These are phyloP conservation scores for Drosophila ercepeae DNA, from an alignment of 1,140 invertebrate species.

Conservation along the genomic window DNA sequence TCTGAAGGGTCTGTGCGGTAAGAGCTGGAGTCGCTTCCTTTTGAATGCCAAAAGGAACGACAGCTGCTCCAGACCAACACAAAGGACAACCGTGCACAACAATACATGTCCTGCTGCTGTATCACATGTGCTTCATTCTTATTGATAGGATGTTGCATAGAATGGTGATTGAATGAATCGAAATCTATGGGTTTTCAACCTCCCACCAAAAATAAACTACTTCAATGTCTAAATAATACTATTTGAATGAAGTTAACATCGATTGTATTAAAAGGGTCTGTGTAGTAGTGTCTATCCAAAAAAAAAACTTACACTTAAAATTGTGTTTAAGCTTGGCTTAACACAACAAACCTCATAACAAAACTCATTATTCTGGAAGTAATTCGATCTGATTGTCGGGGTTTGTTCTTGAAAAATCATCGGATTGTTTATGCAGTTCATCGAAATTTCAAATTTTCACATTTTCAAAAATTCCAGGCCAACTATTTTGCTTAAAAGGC, in stretches of 20 bases:
- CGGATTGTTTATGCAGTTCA: constrained; percentile 16
- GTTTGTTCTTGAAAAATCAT: constrained; percentile 16
- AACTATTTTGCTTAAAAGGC: constrained; percentile 35
- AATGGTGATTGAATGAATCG: not conserved
- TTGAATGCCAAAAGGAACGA: constrained; percentile 1
- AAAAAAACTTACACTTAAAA: too few relatives aligned
- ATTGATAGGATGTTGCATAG: constrained; percentile 6
- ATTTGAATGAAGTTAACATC: not conserved
- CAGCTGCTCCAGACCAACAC: constrained; percentile 20
- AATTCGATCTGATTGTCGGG: constrained; percentile 32
- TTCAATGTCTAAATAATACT: not conserved
- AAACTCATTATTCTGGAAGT: constrained; percentile 39
- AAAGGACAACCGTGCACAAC: constrained; percentile 7
- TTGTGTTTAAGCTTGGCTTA: too few relatives aligned
- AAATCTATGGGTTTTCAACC: too few relatives aligned
- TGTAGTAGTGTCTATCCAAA: too few relatives aligned
- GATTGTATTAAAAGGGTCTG: too few relatives aligned
- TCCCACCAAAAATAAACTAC: not conserved
- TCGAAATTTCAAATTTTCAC: constrained; percentile 35
- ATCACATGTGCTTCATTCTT: constrained; percentile 22
- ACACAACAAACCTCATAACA: too few relatives aligned
- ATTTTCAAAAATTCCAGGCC: constrained; percentile 23
- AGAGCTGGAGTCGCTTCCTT: constrained; percentile 1
- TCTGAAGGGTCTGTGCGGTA: not conserved
- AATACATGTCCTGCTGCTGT: constrained; percentile 9